Base-by-base conservation (phyloP, 2,888 invertebrate species). In the Eupithecia insigniata region DNA sequence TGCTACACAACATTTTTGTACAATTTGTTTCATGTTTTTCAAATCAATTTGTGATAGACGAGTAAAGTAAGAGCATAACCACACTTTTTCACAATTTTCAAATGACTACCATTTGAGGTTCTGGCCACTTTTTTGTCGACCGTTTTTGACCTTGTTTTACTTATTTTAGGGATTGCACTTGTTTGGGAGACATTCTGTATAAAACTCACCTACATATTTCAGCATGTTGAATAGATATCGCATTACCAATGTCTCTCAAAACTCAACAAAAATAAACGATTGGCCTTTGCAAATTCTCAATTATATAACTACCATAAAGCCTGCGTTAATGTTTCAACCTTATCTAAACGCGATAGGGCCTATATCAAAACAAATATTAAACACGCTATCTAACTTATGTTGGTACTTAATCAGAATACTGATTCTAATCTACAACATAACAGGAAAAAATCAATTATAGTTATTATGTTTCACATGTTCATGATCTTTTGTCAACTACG, bases 341-440 rank as follows among this genome's bases (percentile, higher is more conserved):
- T 67, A 67, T 34, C 22, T 26, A 16, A 67, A 67, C 55, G 51
- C 26, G 16, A 18, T 67, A 67, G 34, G 34, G 22, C 16, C 32
- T 34, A 34, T 8, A 67, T 16, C 32, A 34, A 26, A 55, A 55
- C 51, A 51, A 67, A 60, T 68, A 61, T 18, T 28, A 60, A 60
- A 60, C 22, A 55, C 14, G 55, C 26, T 26, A 60, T 30, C 16
- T 60, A 60, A 60, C 60, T 30, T 0, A 30, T 60, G 30, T 61
- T 26, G 55, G 26, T 55, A 76, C 77, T 79, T 79, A 81, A 80
- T 78, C 77, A 72, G 28, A 60, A 51, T 51, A 51, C 71, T 79
- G 84, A 85, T 86, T 76, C 77, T 83, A 83, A 86, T 86, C 85
- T 80, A 55, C 8, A n/a, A 30, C 30, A 8, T 66, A 82, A 77